Conservation (phyloP, 2,797 vertebrate genomes). For the Lerista edwardsae region DNA sequence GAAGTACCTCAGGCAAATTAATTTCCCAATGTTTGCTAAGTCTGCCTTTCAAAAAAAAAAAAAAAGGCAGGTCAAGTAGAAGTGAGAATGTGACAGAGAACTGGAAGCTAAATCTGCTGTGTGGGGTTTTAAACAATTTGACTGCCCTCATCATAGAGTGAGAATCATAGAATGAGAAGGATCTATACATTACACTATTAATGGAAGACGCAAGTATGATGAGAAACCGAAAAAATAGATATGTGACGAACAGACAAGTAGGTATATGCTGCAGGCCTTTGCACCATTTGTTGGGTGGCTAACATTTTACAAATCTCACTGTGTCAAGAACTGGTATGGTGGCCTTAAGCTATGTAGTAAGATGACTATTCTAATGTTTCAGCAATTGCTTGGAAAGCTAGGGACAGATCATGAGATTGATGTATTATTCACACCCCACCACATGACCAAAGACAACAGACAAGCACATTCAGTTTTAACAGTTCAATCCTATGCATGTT, state of each 20-base stretch:
- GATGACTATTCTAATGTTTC: no score
- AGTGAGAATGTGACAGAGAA: neutral
- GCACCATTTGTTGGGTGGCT: neutral
- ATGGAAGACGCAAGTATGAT: neutral
- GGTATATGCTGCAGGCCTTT: neutral
- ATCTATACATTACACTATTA: neutral
- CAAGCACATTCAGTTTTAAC: neutral
- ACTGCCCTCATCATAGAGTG: neutral
- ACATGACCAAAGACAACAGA: neutral
- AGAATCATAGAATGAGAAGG: neutral
- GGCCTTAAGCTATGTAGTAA: neutral
- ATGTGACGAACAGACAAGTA: neutral
- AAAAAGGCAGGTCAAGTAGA: neutral
- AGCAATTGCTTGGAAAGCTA: neutral
- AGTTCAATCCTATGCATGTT: no score
- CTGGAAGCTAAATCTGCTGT: neutral
- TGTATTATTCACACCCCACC: neutral
- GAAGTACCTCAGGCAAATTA: neutral
- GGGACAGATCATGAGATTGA: neutral
- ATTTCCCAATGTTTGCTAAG: neutral
- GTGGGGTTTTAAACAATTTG: neutral
- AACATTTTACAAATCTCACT: neutral
- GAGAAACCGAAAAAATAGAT: neutral
- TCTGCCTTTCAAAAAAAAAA: neutral
- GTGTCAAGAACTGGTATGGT: no score